These are phyloP conservation scores for Graptemys geographica DNA, from an alignment of 2,797 vertebrate genomes.

Conservation along the genomic window DNA sequence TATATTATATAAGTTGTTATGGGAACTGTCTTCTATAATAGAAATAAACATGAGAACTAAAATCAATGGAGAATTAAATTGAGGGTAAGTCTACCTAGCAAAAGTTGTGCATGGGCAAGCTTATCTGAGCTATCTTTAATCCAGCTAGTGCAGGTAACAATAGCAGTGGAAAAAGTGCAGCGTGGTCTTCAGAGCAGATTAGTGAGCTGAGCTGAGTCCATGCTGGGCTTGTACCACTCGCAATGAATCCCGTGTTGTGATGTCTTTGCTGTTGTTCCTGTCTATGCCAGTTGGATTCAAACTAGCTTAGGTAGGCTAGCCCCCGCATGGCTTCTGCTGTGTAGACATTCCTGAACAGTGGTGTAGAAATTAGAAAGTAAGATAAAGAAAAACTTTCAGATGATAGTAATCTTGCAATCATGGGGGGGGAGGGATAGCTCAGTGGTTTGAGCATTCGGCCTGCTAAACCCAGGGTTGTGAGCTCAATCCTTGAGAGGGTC, in stretches of 20 bases:
- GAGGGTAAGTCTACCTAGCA: too few relatives aligned
- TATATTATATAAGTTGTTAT: constrained; percentile 3
- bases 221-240: not conserved
- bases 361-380: not conserved
- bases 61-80: constrained; percentile 26
- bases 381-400: not conserved
- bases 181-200: not conserved
- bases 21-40: not conserved
- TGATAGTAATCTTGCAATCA: not conserved
- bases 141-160: not conserved
- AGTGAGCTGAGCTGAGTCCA: not conserved
- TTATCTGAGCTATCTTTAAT: too few relatives aligned
- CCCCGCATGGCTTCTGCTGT: not conserved
- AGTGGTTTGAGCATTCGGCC: too few relatives aligned
- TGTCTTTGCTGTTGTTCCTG: too few relatives aligned
- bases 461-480: too few relatives aligned
- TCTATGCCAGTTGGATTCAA: not conserved
- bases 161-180: not conserved
- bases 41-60: not conserved
- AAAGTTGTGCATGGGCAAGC: too few relatives aligned
- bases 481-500: too few relatives aligned
- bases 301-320: not conserved
- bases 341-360: not conserved
- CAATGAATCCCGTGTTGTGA: not conserved
- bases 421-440: too few relatives aligned